Base-by-base conservation (phyloP, 2,888 invertebrate genomes). In the Holacanthella duospinosa region DNA sequence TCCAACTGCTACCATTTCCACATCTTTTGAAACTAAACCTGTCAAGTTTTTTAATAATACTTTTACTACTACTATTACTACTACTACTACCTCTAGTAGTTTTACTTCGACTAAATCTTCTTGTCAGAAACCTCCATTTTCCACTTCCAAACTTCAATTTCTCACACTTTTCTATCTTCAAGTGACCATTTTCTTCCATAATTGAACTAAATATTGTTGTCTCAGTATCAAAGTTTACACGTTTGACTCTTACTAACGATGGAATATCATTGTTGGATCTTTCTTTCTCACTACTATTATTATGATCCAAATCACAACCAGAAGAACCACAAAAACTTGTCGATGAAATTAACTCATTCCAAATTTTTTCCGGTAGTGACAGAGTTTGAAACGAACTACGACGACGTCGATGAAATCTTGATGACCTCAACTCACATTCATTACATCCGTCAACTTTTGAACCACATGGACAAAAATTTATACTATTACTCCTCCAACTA, bases 311-410 rank as follows among this genome's bases (percentile, higher is more conserved):
- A 21, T 9, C n/a, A 9, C 48, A 36, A 36, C 16, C 36, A 36
- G 36, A 36, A 36, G 36, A 36, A 36, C 36, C 36, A 36, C 36
- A 16, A 16, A 9, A 16, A 36, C 36, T 36, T 16, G 36, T 6
- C 6, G 6, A 36, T 9, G 36, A 36, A 19, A 43, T 21, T 12
- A 66, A 58, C 53, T 66, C 66, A 56, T 63, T 63, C 66, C 66
- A 66, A 48, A 66, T 58, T 57, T 66, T 66, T 44, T 66, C 66
- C 9, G 66, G 66, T 9, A 66, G 55, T 24, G 64, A 64, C 21
- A 64, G 44, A 55, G 53, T 63, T 59, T 48, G 56, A 43, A 43
- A 43, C 27, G 59, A 27, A 57, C n/a, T n/a, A n/a, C n/a, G n/a
- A n/a, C n/a, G n/a, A n/a, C n/a, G n/a, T n/a, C n/a, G n/a, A n/a